Base-by-base conservation (phyloP, 2,888 invertebrate genomes). In the Junonia oenone region DNA sequence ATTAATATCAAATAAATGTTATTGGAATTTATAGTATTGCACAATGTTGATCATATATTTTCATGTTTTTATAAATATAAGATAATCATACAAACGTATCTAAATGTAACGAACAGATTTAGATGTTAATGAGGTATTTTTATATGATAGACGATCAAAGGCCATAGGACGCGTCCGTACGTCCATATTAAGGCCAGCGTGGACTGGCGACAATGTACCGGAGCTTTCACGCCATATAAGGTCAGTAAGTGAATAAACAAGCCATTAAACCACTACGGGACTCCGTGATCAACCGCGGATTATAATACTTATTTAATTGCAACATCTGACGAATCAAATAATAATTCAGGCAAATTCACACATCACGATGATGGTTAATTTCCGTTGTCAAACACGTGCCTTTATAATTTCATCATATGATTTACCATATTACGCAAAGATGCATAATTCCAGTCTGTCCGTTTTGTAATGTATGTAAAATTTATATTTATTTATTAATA, bases 191-290 rank as follows among this genome's bases (percentile, higher is more conserved):
- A 75, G 80, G 67, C 68, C 75, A 70, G 63, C 70, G 73, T 72
- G 77, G 74, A 69, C 76, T 73, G 79, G 78, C 81, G 82, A 89
- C 88, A 88, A 83, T 83, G 76, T 78, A 71, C 81, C 76, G 75
- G 71, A 75, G 85, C 90, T 90, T 90, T 90, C 90, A 84, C 90
- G 62, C 90, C 90, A 67, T 89, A 86, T 88, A 89, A 72, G 86
- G 89, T 67, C 56, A 62, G 66, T 63, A 70, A 72, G 73, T 72
- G 75, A 79, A 82, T 82, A 83, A 85, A 85, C 84, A 81, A 77
- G 78, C 84, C 76, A 78, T 80, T 84, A 83, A 76, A 75, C 81
- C 74, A 67, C 70, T 74, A 75, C 73, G 69, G 76, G 74, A 68
- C 72, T 68, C 67, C 66, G 73, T 79, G 81, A 81, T 83, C 77